phyloP scores from a whole-genome alignment of 2,113 vertebrate genomes.

The Muscicapa adusta region DNA sequence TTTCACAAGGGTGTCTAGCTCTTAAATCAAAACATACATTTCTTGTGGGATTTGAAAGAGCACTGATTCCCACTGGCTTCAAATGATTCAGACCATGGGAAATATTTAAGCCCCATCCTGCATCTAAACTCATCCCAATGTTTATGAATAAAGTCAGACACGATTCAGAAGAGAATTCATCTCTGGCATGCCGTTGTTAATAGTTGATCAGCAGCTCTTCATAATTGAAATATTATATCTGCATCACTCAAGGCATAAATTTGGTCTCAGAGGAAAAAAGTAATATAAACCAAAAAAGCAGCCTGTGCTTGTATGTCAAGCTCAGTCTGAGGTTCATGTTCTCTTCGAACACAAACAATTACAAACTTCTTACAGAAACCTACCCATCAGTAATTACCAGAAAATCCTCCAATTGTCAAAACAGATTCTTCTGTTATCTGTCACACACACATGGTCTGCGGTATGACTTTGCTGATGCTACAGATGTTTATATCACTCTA shows the following conservation, averaged over 20 bases:
- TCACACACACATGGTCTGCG: not conserved
- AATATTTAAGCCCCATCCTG: not conserved
- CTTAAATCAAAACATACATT: not conserved
- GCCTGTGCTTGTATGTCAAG: not conserved
- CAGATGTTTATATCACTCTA: not conserved
- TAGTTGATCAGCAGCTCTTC: not conserved
- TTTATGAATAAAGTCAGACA: not conserved
- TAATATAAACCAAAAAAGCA: not conserved
- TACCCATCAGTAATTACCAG: not conserved
- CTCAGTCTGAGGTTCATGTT: not conserved
- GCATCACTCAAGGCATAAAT: not conserved
- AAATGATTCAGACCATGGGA: slow-evolving; percentile 7
- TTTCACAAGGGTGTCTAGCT: not conserved
- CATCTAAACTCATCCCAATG: not conserved
- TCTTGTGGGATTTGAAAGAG: not conserved
- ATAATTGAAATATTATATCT: not conserved
- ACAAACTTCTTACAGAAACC: not conserved
- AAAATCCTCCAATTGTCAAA: not conserved
- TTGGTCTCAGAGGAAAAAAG: not conserved
- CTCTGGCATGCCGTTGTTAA: rapidly evolving
- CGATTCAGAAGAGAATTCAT: not conserved
- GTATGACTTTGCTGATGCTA: not conserved
- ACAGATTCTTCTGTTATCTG: not conserved
- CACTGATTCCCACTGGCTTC: not conserved
- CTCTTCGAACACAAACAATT: not conserved